These are phyloP conservation scores for Heliconius ethilla DNA, from an alignment of 2,888 invertebrate genomes.

Conservation along the genomic window DNA sequence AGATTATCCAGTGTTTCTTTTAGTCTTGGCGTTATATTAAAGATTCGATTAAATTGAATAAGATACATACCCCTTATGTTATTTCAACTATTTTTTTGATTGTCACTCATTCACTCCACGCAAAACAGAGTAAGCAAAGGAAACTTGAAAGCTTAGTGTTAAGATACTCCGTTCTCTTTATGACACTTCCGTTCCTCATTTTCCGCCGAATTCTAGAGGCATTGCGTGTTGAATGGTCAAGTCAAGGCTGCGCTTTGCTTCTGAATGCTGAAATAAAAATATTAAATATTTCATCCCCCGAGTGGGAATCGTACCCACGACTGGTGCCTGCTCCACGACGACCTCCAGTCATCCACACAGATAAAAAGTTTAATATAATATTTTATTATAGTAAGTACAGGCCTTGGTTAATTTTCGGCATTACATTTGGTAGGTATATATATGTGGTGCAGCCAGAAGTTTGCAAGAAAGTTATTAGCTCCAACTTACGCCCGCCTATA, in stretches of 20 bases:
- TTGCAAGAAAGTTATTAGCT: conserved; percentile 29
- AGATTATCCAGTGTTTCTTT: not conserved
- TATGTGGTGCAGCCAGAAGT: conserved; percentile 25
- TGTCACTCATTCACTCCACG: too few relatives aligned
- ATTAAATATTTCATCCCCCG: not conserved
- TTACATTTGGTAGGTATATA: not conserved
- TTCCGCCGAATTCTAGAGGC: not conserved
- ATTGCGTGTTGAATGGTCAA: not conserved
- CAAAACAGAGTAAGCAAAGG: too few relatives aligned
- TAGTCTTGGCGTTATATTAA: too few relatives aligned
- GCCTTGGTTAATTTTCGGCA: conserved; percentile 1
- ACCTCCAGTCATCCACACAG: too few relatives aligned
- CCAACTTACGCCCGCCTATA: conserved; percentile 28
- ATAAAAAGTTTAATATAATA: not conserved
- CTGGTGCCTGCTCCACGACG: not conserved
- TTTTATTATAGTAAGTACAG: not conserved
- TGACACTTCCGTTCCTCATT: too few relatives aligned
- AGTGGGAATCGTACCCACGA: not conserved
- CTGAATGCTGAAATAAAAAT: too few relatives aligned
- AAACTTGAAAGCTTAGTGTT: too few relatives aligned
- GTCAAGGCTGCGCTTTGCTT: too few relatives aligned
- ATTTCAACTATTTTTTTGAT: too few relatives aligned
- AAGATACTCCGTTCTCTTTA: too few relatives aligned
- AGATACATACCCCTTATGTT: too few relatives aligned
- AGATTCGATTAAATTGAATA: too few relatives aligned